Percentiles rank a stretch among this genome's conserved stretches.
phyloP scores from a whole-genome alignment of 2,797 vertebrate species.

The Thalassophryne amazonica region DNA sequence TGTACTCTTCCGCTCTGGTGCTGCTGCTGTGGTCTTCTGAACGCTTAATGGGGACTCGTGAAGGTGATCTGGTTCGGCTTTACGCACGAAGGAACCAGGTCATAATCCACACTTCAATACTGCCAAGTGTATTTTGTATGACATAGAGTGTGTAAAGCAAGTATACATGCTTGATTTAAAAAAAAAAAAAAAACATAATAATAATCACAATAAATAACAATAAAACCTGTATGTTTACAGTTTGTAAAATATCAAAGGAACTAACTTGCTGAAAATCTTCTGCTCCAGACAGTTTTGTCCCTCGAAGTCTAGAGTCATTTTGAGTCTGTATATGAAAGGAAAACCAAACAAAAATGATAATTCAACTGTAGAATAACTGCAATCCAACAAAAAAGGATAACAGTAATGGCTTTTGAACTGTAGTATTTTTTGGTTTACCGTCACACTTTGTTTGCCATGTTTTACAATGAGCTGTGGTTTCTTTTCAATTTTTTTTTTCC shows the following conservation, averaged over 20 bases:
- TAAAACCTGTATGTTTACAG: slow-evolving; percentile 44
- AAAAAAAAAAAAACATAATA: not conserved
- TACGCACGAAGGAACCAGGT: slow-evolving; percentile 45
- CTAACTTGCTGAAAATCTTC: slow-evolving; percentile 15
- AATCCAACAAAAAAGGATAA: slow-evolving; percentile 69
- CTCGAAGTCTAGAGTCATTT: slow-evolving; percentile 60
- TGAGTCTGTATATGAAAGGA: slow-evolving; percentile 68
- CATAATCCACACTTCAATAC: slow-evolving; percentile 68
- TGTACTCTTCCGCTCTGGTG: slow-evolving; percentile 65
- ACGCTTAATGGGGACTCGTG: slow-evolving; percentile 36
- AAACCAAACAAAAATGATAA: slow-evolving; percentile 69
- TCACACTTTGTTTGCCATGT: slow-evolving; percentile 72
- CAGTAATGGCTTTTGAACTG: slow-evolving; percentile 75
- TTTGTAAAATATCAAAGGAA: slow-evolving; percentile 67
- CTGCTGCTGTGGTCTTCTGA: slow-evolving; percentile 66
- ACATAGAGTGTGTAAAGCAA: slow-evolving; percentile 58
- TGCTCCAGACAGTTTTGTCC: slow-evolving; percentile 42
- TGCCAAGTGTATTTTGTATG: slow-evolving; percentile 71
- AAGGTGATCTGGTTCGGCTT: slow-evolving; percentile 50
- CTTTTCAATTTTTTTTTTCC: slow-evolving; percentile 69
- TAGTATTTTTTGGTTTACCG: slow-evolving; percentile 74
- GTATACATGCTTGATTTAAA: slow-evolving; percentile 33
- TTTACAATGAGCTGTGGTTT: slow-evolving; percentile 72
- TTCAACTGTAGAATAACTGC: slow-evolving; percentile 77
- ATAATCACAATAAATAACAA: too few species aligned